These are phyloP conservation scores for Rhea americana DNA, from an alignment of 2,113 vertebrate genomes.

Conservation along the genomic window DNA sequence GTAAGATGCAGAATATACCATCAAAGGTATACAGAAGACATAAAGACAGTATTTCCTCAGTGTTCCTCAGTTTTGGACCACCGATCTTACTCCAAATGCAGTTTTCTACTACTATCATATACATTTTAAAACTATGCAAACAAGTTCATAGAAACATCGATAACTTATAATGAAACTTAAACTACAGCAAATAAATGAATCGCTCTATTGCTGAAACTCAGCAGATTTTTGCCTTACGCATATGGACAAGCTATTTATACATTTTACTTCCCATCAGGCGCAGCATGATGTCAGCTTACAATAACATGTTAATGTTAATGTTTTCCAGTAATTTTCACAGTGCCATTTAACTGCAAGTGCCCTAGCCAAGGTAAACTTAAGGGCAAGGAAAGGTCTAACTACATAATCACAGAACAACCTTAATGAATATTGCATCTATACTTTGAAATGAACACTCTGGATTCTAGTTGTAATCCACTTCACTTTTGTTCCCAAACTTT, in stretches of 20 bases:
- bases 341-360: constrained; percentile 74
- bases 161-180: neutral
- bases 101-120: neutral
- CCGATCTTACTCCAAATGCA: neutral
- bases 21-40: neutral
- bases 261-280: constrained; percentile 74
- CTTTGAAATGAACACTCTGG: constrained; percentile 68
- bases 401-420: constrained; percentile 66
- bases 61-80: neutral
- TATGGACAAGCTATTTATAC: constrained; percentile 79
- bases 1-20: neutral
- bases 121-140: constrained; percentile 32
- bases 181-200: constrained; percentile 56
- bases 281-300: constrained; percentile 77
- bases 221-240: constrained; percentile 70
- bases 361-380: constrained; percentile 75
- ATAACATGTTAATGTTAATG: constrained; percentile 81
- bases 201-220: constrained; percentile 61
- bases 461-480: constrained; percentile 35
- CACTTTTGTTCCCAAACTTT: constrained; percentile 14
- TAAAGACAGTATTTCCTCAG: neutral
- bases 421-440: constrained; percentile 69
- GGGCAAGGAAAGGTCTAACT: constrained; percentile 72
- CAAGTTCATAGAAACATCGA: neutral
- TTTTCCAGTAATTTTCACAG: constrained; percentile 81